Evolutionary conservation across 2,797 vertebrate species (phyloP).

Genomic region (Lophius americanus): DNA sequence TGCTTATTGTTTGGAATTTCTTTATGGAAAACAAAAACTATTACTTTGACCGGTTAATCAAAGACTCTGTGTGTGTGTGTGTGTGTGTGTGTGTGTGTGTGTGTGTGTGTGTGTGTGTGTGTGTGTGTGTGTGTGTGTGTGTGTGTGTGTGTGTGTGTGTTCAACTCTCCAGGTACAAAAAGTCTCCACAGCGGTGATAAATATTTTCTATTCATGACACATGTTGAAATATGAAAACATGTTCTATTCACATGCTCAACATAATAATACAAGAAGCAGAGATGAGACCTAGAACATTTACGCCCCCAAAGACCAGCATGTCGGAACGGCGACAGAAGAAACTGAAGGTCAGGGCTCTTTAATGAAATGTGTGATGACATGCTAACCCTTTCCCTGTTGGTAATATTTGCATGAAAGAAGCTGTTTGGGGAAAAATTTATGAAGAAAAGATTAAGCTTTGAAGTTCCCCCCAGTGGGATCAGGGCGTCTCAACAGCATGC

Average conservation of each 20-base stretch:
- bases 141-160: too few relatives aligned
- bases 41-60: too few relatives aligned
- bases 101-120: too few relatives aligned
- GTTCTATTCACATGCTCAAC: conserved; percentile 21
- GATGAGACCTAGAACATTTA: conserved; percentile 33
- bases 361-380: conserved; percentile 42
- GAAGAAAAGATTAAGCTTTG: background rate
- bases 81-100: too few relatives aligned
- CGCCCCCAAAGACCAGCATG: conserved; percentile 18
- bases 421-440: conserved; percentile 10
- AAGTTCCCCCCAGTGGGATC: conserved; percentile 12
- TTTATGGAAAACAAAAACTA: too few relatives aligned
- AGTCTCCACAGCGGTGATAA: too few relatives aligned
- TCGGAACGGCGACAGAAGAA: conserved; percentile 30
- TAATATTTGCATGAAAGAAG: conserved; percentile 15
- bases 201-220: too few relatives aligned
- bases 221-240: background rate
- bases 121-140: too few relatives aligned
- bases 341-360: conserved; percentile 33
- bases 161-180: too few relatives aligned
- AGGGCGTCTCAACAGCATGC: background rate
- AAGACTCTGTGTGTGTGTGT: too few relatives aligned
- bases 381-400: background rate
- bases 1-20: too few relatives aligned
- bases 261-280: conserved; percentile 11